phyloP scores from a whole-genome alignment of 2,888 invertebrate genomes.

The Melanotus villosus region DNA sequence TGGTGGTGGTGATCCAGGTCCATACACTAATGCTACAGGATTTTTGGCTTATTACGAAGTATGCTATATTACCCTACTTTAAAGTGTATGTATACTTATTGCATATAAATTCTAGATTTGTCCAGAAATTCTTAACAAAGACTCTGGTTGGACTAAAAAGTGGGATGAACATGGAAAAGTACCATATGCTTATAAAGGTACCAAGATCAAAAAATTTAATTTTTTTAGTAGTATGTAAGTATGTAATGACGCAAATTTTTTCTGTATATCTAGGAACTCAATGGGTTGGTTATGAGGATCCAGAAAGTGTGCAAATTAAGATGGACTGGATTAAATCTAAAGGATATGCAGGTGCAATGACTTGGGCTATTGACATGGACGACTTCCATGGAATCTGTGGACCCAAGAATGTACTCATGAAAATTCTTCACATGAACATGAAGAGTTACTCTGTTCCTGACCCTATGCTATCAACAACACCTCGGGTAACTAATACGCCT shows the following conservation, averaged over 20 bases:
- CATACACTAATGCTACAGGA: conserved; percentile 89
- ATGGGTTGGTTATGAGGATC: conserved; percentile 93
- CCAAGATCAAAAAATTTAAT: neutral
- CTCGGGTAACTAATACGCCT: conserved; percentile 72
- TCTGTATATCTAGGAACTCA: conserved; percentile 77
- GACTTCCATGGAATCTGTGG: conserved; percentile 90
- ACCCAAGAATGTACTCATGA: conserved; percentile 80
- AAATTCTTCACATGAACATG: conserved; percentile 82
- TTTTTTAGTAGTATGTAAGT: neutral
- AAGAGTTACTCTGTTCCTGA: conserved; percentile 78
- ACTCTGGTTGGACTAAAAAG: conserved; percentile 84
- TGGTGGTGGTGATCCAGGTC: conserved; percentile 88
- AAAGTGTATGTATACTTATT: too few species aligned
- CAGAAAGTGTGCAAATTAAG: conserved; percentile 86
- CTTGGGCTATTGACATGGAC: conserved; percentile 94
- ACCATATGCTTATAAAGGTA: conserved; percentile 88
- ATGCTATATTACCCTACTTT: conserved; percentile 47
- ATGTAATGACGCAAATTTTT: too few species aligned
- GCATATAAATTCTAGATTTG: conserved; percentile 76
- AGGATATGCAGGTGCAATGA: conserved; percentile 91
- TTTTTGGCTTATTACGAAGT: conserved; percentile 91
- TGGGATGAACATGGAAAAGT: conserved; percentile 89
- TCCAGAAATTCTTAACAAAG: conserved; percentile 78
- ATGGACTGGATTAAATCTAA: conserved; percentile 90
- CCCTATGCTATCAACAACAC: conserved; percentile 76